A percentile compares a stretch with the other conserved stretches of the same genome.
These are phyloP conservation scores for Etheostoma perlongum DNA, from an alignment of 2,797 vertebrate species.

Conservation along the genomic window DNA sequence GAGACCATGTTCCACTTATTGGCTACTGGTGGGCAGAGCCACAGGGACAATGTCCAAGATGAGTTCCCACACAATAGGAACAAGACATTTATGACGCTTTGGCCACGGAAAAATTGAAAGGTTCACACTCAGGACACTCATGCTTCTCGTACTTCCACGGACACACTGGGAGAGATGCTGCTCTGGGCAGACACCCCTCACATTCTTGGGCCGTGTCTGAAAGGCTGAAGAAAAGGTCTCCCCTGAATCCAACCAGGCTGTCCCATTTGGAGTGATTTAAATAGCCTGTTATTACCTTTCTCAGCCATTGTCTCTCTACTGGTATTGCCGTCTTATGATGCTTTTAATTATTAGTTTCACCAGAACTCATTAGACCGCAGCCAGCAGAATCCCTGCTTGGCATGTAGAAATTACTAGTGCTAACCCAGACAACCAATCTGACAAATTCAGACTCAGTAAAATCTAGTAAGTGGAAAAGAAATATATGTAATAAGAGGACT, in stretches of 20 bases:
- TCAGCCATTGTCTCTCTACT: conserved; percentile 68
- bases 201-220: conserved; percentile 75
- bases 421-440: conserved; percentile 61
- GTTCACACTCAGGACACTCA: conserved; percentile 72
- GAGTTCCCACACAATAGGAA: conserved; percentile 88
- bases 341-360: conserved; percentile 74
- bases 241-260: conserved; percentile 73
- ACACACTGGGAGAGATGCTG: conserved; percentile 62
- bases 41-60: conserved; percentile 84
- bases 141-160: conserved; percentile 67
- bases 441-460: conserved; percentile 15
- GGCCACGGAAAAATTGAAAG: conserved; percentile 70
- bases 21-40: conserved; percentile 83
- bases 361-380: conserved; percentile 59
- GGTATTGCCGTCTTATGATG: conserved; percentile 53
- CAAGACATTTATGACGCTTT: conserved; percentile 88
- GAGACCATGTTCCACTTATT: conserved; percentile 90
- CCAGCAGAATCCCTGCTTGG: conserved; percentile 48
- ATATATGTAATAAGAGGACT: not conserved
- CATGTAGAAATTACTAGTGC: conserved; percentile 56
- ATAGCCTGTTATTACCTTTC: conserved; percentile 81
- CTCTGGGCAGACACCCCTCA: conserved; percentile 63
- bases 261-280: conserved; percentile 85
- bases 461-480: not conserved
- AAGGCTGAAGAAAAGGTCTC: conserved; percentile 73